These are phyloP conservation scores for Phalloptychus januarius DNA, from an alignment of 2,797 vertebrate genomes.

Conservation along the genomic window DNA sequence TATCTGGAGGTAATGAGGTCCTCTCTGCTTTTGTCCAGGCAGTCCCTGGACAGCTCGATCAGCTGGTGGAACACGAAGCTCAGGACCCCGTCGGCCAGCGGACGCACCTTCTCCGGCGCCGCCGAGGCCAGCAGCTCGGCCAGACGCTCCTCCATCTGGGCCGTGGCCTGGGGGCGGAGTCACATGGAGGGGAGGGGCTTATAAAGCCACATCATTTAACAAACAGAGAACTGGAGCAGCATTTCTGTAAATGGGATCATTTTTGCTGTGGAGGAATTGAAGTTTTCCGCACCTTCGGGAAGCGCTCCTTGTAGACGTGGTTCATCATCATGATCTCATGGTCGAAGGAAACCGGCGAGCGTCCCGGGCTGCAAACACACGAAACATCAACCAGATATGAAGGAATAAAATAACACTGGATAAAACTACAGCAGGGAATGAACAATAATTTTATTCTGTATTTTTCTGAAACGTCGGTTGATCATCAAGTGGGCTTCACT, in stretches of 20 bases:
- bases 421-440: background rate
- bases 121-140: conserved; percentile 89
- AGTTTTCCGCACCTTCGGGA: conserved; percentile 89
- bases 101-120: conserved; percentile 87
- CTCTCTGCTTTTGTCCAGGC: conserved; percentile 91
- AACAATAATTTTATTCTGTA: background rate
- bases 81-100: conserved; percentile 92
- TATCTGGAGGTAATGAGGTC: conserved; percentile 96
- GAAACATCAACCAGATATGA: background rate
- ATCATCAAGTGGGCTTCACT: no score
- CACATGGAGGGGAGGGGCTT: no score
- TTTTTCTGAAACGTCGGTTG: background rate
- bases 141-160: conserved; percentile 96
- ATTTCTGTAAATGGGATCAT: no score
- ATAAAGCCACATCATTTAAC: no score
- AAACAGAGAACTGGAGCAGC: no score
- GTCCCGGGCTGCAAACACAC: conserved; percentile 86
- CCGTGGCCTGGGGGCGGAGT: conserved; percentile 84
- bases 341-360: conserved; percentile 94
- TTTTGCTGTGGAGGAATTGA: no score
- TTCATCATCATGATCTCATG: conserved; percentile 99
- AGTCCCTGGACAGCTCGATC: conserved; percentile 95
- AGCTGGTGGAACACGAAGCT: conserved; percentile 99
- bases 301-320: conserved; percentile 98
- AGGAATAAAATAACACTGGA: background rate